Evolutionary conservation across 2,888 invertebrate species (phyloP), one percentile per base, ranked within the genome.

Genomic region (Lepetodrilus schrolli): DNA sequence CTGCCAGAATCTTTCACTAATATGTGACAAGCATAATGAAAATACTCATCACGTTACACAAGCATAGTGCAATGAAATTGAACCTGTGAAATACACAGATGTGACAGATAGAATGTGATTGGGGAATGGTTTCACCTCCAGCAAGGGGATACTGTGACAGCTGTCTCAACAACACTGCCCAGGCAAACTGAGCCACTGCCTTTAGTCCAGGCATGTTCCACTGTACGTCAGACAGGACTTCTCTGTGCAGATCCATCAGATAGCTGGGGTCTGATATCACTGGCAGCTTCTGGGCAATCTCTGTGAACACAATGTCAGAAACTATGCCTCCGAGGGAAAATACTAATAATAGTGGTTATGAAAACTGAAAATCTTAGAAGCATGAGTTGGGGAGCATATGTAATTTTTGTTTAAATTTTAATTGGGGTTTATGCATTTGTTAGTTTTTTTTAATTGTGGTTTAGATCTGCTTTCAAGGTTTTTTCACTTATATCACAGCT

Each of bases 131-230:
- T 34, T 74, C 76, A 85, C 85, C 84, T 80, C 82, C 75, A 38
- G 83, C 82, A 30, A 79, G 74, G 7, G 88, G 85, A 74, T 88
- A 89, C 81, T 90, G 90, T 10, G 91, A 90, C 1, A 91, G 77
- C 50, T 89, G 87, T 48, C 90, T 80, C 65, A 95, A 90, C 34
- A 94, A 93, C 8, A 95, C 91, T 0, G 94, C 93, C 90, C 95
- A 93, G 1, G 94, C 94, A 86, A 95, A 94, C 77, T 93, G 93
- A 4, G 94, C 91, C 1, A 94, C 88, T 0, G 93, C 93, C 77
- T 90, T 89, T 47, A 92, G 77, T 5, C 90, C 91, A 10, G 87
- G 81, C 50, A 84, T 85, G 21, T 83, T 92, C 92, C 92, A 92
- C n/a, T 81, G 92, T 17, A 77, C 49, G 8, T 75, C 78, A 66